Base-by-base conservation (phyloP, 2,888 invertebrate species). In the Tortrix viridana region DNA sequence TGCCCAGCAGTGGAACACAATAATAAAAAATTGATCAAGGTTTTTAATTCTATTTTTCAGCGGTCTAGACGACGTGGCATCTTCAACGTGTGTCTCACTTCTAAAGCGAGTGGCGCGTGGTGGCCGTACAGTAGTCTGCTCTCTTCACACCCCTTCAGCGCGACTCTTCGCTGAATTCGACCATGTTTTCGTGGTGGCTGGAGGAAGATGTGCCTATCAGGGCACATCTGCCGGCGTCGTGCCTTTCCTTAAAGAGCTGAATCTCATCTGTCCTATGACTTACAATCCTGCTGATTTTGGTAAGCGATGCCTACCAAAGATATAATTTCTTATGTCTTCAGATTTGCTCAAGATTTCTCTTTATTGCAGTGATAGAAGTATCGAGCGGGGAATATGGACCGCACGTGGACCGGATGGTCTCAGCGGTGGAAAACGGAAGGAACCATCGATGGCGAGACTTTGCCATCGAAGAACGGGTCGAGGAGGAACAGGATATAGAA, bases 211-310 rank as follows among this genome's bases (percentile, higher is more conserved):
- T 81, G 95, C 97, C 5, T 99, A 97, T 84, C 96, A 97, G 74
- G 98, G 98, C 1, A 93, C 95, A 0, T 94, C 96, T 0, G 86
- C 92, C 1, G 95, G 96, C 18, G 94, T 98, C 1, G 95, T 99
- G 26, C 96, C 97, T 0, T 98, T 96, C 84, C 90, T 98, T 58
- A 92, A 94, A 12, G 93, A 94, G 9, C 87, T 98, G 55, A 96
- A 96, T 43, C 89, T 98, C 41, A 94, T 95, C 26, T 99, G 99
- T 80, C 99, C 99, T 0, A 94, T 93, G 66, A 97, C 98, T 71
- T 98, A 98, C 81, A 99, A 98, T 86, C 99, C 99, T 0, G 98
- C 98, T 5, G 99, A 99, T 90, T 99, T 98, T 86, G 95, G 98
- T 98, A 87, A 94, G 95, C 90, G 32, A 26, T 26, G 26, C 6